These are phyloP conservation scores for Nycteola revayana DNA, from an alignment of 2,888 invertebrate species.

Conservation along the genomic window DNA sequence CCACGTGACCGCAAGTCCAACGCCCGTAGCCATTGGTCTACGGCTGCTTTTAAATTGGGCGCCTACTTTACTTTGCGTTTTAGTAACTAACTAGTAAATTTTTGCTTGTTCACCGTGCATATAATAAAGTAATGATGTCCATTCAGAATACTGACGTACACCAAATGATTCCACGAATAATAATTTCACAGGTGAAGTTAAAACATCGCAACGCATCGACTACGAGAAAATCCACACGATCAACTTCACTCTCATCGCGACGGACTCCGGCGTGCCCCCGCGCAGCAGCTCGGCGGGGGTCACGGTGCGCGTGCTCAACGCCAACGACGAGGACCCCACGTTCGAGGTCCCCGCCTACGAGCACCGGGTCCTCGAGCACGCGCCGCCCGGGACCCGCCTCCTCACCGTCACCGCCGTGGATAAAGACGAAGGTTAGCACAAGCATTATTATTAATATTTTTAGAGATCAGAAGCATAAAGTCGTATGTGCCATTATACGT, in stretches of 20 bases:
- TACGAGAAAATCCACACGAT: constrained; percentile 89
- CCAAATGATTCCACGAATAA: no score
- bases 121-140: no score
- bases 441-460: no score
- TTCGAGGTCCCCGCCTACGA: constrained; percentile 87
- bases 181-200: constrained; percentile 86
- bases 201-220: constrained; percentile 89
- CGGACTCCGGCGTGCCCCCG: constrained; percentile 93
- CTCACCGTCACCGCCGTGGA: constrained; percentile 89
- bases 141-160: no score
- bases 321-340: constrained; percentile 93
- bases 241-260: constrained; percentile 90
- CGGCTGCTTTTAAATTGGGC: no score
- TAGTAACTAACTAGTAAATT: no score
- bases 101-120: no score
- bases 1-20: no score
- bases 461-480: no score
- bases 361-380: constrained; percentile 88
- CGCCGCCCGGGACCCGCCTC: constrained; percentile 87
- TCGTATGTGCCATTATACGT: no score
- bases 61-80: no score
- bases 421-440: constrained; percentile 89
- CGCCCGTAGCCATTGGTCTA: no score
- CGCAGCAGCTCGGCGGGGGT: constrained; percentile 90
- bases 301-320: constrained; percentile 88